Conservation (phyloP, 2,888 invertebrate genomes). For the Platypus cylindrus region DNA sequence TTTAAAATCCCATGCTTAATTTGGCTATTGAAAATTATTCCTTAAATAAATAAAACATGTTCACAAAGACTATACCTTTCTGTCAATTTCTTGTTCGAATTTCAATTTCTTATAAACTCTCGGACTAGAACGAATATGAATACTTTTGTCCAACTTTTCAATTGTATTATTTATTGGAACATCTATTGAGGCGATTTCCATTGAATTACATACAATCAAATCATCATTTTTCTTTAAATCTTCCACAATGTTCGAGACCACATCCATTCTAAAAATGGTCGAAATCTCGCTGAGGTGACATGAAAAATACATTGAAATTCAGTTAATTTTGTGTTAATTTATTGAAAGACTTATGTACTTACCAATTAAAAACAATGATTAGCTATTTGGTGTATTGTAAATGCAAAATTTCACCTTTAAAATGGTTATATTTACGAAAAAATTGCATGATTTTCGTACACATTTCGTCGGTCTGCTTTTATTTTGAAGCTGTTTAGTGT, state of each 20-base stretch:
- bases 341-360: neutral
- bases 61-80: conserved; percentile 10
- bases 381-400: neutral
- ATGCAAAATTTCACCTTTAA: conserved; percentile 3
- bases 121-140: conserved; percentile 53
- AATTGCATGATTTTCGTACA: no score
- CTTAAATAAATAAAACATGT: neutral
- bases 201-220: conserved; percentile 1
- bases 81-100: conserved; percentile 37
- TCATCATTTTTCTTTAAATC: conserved; percentile 8
- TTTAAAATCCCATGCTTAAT: no score
- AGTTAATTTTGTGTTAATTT: conserved; percentile 5
- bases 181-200: conserved; percentile 40
- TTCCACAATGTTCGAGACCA: conserved; percentile 10
- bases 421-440: conserved; percentile 1
- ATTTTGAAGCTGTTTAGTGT: no score
- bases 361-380: conserved; percentile 2
- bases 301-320: conserved; percentile 3
- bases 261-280: conserved; percentile 11
- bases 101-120: conserved; percentile 67
- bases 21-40: no score
- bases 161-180: conserved; percentile 47
- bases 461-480: no score
- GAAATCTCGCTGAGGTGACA: conserved; percentile 6
- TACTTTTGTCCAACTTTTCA: conserved; percentile 31